A percentile compares a stretch with the other conserved stretches of the same genome.
Evolutionary conservation across 2,113 vertebrate genomes (phyloP).

Genomic region (Lontra canadensis): DNA sequence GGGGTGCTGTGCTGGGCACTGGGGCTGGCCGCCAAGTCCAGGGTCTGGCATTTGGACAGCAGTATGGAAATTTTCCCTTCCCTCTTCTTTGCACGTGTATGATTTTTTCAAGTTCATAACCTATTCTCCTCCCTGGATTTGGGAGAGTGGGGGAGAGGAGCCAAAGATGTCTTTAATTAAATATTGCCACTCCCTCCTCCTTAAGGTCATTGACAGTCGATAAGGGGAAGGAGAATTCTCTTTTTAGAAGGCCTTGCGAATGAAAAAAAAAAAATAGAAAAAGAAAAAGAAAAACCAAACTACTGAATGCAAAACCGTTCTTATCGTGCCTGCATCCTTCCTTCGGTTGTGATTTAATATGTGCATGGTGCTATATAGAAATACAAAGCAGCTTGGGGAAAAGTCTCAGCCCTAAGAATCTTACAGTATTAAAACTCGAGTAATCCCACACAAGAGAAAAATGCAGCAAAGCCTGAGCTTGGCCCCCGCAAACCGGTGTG

Average conservation of each 20-base stretch:
- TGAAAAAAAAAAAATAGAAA: background rate
- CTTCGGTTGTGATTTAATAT: conserved; percentile 50
- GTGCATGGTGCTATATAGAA: conserved; percentile 25
- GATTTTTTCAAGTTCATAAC: background rate
- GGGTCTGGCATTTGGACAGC: background rate
- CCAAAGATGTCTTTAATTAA: conserved; percentile 54
- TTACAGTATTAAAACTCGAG: conserved; percentile 57
- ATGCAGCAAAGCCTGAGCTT: background rate
- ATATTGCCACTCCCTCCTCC: conserved; percentile 47
- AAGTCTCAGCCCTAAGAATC: conserved; percentile 66
- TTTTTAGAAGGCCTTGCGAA: conserved; percentile 45
- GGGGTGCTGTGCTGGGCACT: background rate
- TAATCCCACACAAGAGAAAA: conserved; percentile 57
- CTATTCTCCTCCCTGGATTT: conserved; percentile 25
- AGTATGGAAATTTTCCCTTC: background rate
- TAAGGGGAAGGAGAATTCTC: conserved; percentile 63
- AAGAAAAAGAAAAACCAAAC: background rate
- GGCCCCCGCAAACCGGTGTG: background rate
- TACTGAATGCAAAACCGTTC: conserved; percentile 45
- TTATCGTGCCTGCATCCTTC: conserved; percentile 53
- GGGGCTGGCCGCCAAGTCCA: background rate
- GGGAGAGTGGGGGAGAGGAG: background rate
- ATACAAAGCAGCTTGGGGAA: conserved; percentile 71
- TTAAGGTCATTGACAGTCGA: conserved; percentile 59
- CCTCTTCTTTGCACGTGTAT: background rate